phyloP scores from a whole-genome alignment of 2,113 vertebrate genomes.

The Bujurquina vittata region DNA sequence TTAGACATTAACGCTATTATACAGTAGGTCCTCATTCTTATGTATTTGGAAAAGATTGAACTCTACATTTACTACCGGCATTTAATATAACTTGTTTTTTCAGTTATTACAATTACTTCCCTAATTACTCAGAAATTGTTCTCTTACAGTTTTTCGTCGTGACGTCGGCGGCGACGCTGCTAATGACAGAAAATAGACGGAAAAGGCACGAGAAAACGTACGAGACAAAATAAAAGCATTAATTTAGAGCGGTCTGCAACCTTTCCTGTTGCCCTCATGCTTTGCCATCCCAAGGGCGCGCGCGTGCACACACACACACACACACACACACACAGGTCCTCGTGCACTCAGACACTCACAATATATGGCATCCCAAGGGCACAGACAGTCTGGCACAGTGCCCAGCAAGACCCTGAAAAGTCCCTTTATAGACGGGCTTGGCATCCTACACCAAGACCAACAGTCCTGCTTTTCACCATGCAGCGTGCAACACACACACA shows the following conservation, averaged over 20 bases:
- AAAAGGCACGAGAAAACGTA: not conserved
- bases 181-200: not conserved
- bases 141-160: too few relatives aligned
- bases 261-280: slow-evolving; percentile 31
- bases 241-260: slow-evolving; percentile 23
- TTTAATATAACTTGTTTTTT: slow-evolving; percentile 1
- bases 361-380: slow-evolving; percentile 54
- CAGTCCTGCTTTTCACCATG: slow-evolving; percentile 65
- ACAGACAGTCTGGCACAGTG: slow-evolving; percentile 52
- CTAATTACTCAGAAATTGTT: too few relatives aligned
- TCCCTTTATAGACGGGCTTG: slow-evolving; percentile 74
- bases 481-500: slow-evolving; percentile 4
- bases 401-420: slow-evolving; percentile 72
- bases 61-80: not conserved
- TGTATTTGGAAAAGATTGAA: not conserved
- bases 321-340: slow-evolving; percentile 2
- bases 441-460: slow-evolving; percentile 69
- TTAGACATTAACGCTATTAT: not conserved
- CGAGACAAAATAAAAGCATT: slow-evolving; percentile 42
- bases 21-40: not conserved
- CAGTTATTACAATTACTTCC: not conserved
- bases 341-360: slow-evolving; percentile 19
- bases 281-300: slow-evolving; percentile 47
- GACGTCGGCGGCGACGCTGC: not conserved
- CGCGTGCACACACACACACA: not conserved